These are phyloP conservation scores for Alloscopus bannaensis DNA, from an alignment of 2,888 invertebrate species.

Conservation along the genomic window DNA sequence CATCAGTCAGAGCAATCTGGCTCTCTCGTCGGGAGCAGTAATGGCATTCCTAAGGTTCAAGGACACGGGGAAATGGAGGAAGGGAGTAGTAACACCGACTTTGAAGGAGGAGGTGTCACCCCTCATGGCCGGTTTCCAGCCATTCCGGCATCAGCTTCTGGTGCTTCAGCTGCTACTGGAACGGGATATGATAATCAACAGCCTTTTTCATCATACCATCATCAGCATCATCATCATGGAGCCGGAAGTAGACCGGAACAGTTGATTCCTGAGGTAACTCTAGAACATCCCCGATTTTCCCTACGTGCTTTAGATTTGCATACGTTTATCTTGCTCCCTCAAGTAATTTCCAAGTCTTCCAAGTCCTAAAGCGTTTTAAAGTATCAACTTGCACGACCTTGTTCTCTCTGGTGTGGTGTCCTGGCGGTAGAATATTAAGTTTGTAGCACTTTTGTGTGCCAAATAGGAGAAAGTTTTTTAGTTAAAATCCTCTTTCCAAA, in stretches of 20 bases:
- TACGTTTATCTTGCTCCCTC: no score
- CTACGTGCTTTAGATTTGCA: no score
- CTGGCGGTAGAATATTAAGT: no score
- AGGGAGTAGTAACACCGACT: slow-evolving; percentile 20
- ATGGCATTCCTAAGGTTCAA: slow-evolving; percentile 55
- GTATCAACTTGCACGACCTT: no score
- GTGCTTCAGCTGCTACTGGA: slow-evolving; percentile 40
- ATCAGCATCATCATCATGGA: slow-evolving; percentile 28
- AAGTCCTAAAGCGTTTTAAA: no score
- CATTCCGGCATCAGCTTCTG: slow-evolving; percentile 53
- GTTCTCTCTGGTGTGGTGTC: no score
- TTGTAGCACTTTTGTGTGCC: no score
- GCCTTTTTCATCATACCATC: background rate
- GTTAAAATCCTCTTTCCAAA: no score
- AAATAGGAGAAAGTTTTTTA: no score
- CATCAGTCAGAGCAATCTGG: slow-evolving; percentile 25
- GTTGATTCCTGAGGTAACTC: slow-evolving; percentile 56
- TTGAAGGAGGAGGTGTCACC: slow-evolving; percentile 26
- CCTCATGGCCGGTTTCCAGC: slow-evolving; percentile 54
- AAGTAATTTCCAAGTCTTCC: no score
- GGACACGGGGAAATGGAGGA: slow-evolving; percentile 49
- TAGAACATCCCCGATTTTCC: no score
- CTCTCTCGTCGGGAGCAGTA: background rate
- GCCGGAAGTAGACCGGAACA: slow-evolving; percentile 47
- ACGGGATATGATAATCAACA: slow-evolving; percentile 42